Evolutionary conservation across 2,888 invertebrate genomes (phyloP).

Genomic region (Sarcophaga variegata): DNA sequence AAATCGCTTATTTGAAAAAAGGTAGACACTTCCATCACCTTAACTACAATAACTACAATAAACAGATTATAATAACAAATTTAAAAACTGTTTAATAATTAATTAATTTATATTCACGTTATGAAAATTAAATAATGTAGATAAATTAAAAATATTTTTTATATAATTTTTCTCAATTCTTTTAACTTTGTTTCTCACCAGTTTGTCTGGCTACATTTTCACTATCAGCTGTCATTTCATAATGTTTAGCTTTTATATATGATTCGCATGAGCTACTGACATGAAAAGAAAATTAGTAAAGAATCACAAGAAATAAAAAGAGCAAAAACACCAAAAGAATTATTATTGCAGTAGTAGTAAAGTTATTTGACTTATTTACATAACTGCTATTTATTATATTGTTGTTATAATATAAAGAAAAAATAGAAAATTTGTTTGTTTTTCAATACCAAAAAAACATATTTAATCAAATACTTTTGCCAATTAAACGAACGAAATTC

Average conservation of each 20-base stretch:
- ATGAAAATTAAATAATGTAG: no score
- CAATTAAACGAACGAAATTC: constrained; percentile 3
- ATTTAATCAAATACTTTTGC: not conserved
- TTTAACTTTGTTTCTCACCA: not conserved
- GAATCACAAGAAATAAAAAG: constrained; percentile 30
- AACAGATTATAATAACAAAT: no score
- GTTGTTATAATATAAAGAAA: constrained; percentile 10
- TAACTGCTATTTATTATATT: constrained; percentile 46
- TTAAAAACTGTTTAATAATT: no score
- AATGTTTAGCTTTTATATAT: constrained; percentile 44
- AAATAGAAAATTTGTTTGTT: constrained; percentile 33
- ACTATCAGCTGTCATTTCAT: constrained; percentile 10
- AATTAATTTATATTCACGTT: no score
- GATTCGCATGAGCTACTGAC: constrained; percentile 7
- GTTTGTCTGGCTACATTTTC: constrained; percentile 1
- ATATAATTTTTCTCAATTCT: not conserved
- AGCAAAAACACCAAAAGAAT: constrained; percentile 57
- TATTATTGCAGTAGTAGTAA: constrained; percentile 31
- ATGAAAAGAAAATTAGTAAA: constrained; percentile 52
- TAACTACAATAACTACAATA: no score
- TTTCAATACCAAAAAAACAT: constrained; percentile 6
- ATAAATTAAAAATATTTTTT: no score
- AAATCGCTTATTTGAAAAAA: no score
- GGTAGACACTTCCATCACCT: no score
- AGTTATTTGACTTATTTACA: constrained; percentile 64